Evolutionary conservation across 2,888 invertebrate species (phyloP), one percentile per base, ranked within the genome.

Genomic region (Oscheius myriophilus): DNA sequence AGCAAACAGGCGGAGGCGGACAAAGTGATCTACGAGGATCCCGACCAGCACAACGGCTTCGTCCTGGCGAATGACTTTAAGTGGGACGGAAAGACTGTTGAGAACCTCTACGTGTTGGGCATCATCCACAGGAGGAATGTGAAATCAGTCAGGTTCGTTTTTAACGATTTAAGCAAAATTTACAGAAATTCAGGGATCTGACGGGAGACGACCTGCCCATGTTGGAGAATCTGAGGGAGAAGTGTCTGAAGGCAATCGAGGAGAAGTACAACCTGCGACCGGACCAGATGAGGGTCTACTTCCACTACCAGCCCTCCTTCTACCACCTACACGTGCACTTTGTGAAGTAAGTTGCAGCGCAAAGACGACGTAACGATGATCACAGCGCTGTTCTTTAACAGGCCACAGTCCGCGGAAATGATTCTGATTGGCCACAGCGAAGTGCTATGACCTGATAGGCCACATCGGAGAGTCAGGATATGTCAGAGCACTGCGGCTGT

Each of bases 271-370:
- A 90, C 16, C 81, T 97, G 0, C 88, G 90, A 3, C 87, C 89
- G 18, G 82, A 83, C 71, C 87, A 93, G 85, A 87, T 96, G 39
- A 54, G 67, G 33, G 70, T 73, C 39, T 83, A 80, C 67, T 81
- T 86, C 67, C 81, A 82, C 67, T 80, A 84, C 88, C 96, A 95
- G 84, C 97, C 97, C 0, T 93, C 95, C 0, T 98, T 95, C 89
- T 96, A 95, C 88, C 96, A 97, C 87, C 89, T 98, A 0, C 97
- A 98, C 87, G 90, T 97, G 0, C 97, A 98, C 53, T 79, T 82
- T 41, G 75, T 82, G 26, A 76, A 72, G 74, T 75, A 42, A 69
- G 66, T 53, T 52, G n/a, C n/a, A n/a, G n/a, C n/a, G n/a, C n/a
- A n/a, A n/a, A n/a, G n/a, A n/a, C 4, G 42, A n/a, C 2, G n/a